Evolutionary conservation across 2,113 vertebrate genomes (phyloP).

Genomic region (Channa argus): DNA sequence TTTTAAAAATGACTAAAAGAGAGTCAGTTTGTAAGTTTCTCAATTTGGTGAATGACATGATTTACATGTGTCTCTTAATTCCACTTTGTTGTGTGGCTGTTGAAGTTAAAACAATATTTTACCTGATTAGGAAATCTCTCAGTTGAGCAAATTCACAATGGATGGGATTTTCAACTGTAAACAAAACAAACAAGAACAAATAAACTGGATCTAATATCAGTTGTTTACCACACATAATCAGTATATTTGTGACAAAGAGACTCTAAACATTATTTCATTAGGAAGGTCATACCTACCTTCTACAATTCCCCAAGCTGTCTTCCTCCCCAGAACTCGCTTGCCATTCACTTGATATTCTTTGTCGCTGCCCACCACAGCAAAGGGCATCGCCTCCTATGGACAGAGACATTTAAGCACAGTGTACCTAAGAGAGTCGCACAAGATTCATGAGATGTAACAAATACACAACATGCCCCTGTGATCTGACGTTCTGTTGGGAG

Average conservation of each 20-base stretch:
- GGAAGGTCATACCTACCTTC: slow-evolving; percentile 88
- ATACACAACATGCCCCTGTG: slow-evolving; percentile 26
- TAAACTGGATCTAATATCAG: not conserved
- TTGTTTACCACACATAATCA: too few species aligned
- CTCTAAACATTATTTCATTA: not conserved
- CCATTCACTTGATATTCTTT: slow-evolving; percentile 98
- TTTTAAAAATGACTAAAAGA: too few species aligned
- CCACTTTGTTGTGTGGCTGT: not conserved
- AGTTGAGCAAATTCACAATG: slow-evolving; percentile 97
- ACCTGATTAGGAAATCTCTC: slow-evolving; percentile 98
- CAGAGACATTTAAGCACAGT: slow-evolving; percentile 16
- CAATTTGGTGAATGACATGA: not conserved
- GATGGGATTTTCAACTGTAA: slow-evolving; percentile 94
- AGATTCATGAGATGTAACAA: slow-evolving; percentile 37
- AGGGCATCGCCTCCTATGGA: slow-evolving; percentile 94
- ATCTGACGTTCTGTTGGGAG: slow-evolving; percentile 24
- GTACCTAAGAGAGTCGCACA: not conserved
- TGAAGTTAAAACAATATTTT: slow-evolving; percentile 33
- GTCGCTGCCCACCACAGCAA: slow-evolving; percentile 97
- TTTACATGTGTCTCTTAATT: not conserved
- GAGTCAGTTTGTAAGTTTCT: not conserved
- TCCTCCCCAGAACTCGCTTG: slow-evolving; percentile 94
- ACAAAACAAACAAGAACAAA: slow-evolving; percentile 62
- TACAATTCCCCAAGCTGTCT: slow-evolving; percentile 96
- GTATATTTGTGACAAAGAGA: not conserved